Conservation (phyloP, 2,797 vertebrate species). For the Siniperca obscura region DNA sequence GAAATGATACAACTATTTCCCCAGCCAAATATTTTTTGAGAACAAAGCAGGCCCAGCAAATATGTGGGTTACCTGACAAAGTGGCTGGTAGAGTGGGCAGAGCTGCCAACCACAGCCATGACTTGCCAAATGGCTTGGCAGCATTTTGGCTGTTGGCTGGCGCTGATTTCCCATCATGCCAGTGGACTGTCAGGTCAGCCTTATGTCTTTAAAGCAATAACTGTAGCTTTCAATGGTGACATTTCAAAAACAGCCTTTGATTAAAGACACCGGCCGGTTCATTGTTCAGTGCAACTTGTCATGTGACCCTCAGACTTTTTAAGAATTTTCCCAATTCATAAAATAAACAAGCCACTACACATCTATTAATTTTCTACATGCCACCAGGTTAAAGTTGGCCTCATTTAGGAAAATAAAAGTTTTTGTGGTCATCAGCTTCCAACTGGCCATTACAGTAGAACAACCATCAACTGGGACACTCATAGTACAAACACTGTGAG, state of each 20-base stretch:
- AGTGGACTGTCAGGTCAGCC: slow-evolving; percentile 32
- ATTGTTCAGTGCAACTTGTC: slow-evolving; percentile 5
- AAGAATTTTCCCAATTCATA: not conserved
- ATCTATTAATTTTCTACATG: not conserved
- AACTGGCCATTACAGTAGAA: not conserved
- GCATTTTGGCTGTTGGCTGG: slow-evolving; percentile 37
- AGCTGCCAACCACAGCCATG: slow-evolving; percentile 43
- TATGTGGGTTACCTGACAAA: slow-evolving; percentile 63
- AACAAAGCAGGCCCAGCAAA: slow-evolving; percentile 50
- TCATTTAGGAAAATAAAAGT: not conserved
- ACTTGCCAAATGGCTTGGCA: slow-evolving; percentile 66
- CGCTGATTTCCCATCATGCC: slow-evolving; percentile 50
- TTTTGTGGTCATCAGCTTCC: not conserved
- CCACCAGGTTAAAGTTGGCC: not conserved
- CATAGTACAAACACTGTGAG: not conserved
- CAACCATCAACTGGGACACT: not conserved
- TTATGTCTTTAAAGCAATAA: slow-evolving; percentile 48
- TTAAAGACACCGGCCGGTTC: slow-evolving; percentile 11
- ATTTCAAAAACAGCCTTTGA: slow-evolving; percentile 24
- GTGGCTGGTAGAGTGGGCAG: slow-evolving; percentile 35
- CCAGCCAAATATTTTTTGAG: slow-evolving; percentile 30
- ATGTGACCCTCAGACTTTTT: slow-evolving; percentile 7
- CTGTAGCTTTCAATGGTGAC: slow-evolving; percentile 28
- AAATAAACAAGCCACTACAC: not conserved
- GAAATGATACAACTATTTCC: slow-evolving; percentile 44